These are phyloP conservation scores for Corythoichthys haematopterus DNA, from an alignment of 2,113 vertebrate genomes.

Conservation along the genomic window DNA sequence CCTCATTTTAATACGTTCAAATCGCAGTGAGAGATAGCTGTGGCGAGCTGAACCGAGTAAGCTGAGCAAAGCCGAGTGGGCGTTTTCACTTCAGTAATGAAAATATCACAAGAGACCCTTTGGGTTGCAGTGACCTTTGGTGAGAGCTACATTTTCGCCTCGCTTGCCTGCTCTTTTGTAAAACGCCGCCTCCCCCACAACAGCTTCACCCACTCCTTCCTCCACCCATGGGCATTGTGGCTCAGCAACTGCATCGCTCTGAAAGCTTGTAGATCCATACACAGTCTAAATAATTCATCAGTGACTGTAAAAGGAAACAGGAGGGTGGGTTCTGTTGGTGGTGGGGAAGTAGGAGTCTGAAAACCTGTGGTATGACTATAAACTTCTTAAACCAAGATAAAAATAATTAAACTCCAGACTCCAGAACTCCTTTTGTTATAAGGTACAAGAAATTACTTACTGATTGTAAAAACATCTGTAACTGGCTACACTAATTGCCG, in stretches of 20 bases:
- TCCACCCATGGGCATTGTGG: constrained; percentile 48
- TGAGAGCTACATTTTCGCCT: constrained; percentile 61
- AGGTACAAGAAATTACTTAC: neutral
- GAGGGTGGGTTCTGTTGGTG: constrained; percentile 13
- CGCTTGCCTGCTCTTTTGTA: constrained; percentile 68
- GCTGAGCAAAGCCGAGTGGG: constrained; percentile 29
- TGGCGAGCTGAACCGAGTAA: constrained; percentile 47
- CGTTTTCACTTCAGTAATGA: constrained; percentile 61
- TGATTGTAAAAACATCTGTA: neutral
- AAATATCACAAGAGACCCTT: constrained; percentile 71
- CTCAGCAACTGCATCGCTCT: constrained; percentile 51
- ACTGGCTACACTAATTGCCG: neutral
- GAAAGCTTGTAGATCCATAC: constrained; percentile 64
- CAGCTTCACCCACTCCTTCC: constrained; percentile 23
- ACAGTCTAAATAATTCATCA: constrained; percentile 68
- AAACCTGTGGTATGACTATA: neutral
- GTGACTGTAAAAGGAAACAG: constrained; percentile 22
- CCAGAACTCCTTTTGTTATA: no score
- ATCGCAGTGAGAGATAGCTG: constrained; percentile 31
- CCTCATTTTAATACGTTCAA: neutral
- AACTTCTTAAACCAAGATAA: neutral
- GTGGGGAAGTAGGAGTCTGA: constrained; percentile 1
- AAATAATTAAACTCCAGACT: neutral
- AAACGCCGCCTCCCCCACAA: constrained; percentile 43
- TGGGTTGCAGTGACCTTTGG: constrained; percentile 73